Evolutionary conservation across 1,140 invertebrate species (phyloP), one percentile per base, ranked within the genome.

Genomic region (Spodoptera frugiperda): DNA sequence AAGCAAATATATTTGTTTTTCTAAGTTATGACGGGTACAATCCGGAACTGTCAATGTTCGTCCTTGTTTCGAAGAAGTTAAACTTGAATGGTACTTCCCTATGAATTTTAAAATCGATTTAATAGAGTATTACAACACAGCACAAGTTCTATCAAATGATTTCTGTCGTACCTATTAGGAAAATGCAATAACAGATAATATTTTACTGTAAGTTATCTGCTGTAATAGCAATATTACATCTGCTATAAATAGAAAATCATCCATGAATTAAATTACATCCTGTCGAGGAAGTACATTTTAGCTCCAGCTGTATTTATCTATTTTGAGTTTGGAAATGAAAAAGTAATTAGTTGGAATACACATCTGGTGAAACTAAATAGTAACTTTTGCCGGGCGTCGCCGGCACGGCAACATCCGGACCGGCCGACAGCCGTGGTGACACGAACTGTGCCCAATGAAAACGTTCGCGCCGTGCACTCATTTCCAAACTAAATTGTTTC

Each of bases 381-480:
- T 53, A 53, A 68, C 48, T 68, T 68, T 25, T 25, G 61, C 15
- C 15, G 48, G 14, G 30, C 11, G 55, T 30, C 55, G 65, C 6
- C 48, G 48, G 48, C 61, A n/a, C 12, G 9, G 46, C 65, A 21
- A 68, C 39, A 21, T 68, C 70, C 77, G 70, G 67, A 59, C 51
- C 71, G 54, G 15, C 25, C 25, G 68, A 77, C 65, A 77, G 77
- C 76, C 77, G 81, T 80, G 80, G 79, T 79, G 86, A 87, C 82
- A 74, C 85, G 84, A 90, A 89, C 86, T 89, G 88, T 90, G 89
- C 84, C 76, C 77, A 87, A 88, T 85, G 84, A 65, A 78, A 78
- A 78, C 33, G 59, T 74, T 67, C 80, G 83, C 54, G 30, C 30
- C 30, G 19, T 25, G 46, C 30, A 30, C 11, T 70, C 25, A 33